Percentiles rank a stretch among this genome's conserved stretches.
Evolutionary conservation across 2,797 vertebrate genomes (phyloP).

Genomic region (Chlorospingus semifuscus): DNA sequence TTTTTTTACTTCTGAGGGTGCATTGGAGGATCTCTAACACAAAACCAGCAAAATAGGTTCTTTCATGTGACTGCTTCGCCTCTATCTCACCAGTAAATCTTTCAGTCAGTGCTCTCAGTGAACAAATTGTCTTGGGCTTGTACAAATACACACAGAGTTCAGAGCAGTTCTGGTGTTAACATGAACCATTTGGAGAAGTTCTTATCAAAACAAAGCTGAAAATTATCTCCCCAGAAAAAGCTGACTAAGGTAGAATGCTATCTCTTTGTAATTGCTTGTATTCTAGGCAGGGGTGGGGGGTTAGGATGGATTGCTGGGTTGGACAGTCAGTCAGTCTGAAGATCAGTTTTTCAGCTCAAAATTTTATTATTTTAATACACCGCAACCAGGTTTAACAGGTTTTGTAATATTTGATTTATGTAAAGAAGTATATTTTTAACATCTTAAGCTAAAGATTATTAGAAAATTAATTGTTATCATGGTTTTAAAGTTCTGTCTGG

Average conservation of each 20-base stretch:
- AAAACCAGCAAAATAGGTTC: not conserved
- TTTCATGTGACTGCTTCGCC: not conserved
- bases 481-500: not conserved
- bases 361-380: not conserved
- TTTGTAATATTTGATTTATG: not conserved
- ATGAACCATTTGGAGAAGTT: not conserved
- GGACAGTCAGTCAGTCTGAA: not conserved
- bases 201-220: constrained; percentile 28
- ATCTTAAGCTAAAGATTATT: not conserved
- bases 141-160: not conserved
- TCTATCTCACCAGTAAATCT: not conserved
- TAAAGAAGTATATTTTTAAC: not conserved
- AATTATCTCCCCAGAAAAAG: not conserved
- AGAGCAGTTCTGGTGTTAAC: constrained; percentile 1
- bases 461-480: not conserved
- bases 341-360: not conserved
- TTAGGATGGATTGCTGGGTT: not conserved
- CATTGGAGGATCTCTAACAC: not conserved
- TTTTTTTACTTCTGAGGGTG: not conserved
- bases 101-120: not conserved
- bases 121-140: not conserved
- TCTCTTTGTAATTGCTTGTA: not conserved
- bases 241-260: not conserved
- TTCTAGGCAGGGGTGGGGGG: not conserved
- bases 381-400: not conserved